Conservation (phyloP, 2,113 vertebrate genomes). For the Hucho hucho region DNA sequence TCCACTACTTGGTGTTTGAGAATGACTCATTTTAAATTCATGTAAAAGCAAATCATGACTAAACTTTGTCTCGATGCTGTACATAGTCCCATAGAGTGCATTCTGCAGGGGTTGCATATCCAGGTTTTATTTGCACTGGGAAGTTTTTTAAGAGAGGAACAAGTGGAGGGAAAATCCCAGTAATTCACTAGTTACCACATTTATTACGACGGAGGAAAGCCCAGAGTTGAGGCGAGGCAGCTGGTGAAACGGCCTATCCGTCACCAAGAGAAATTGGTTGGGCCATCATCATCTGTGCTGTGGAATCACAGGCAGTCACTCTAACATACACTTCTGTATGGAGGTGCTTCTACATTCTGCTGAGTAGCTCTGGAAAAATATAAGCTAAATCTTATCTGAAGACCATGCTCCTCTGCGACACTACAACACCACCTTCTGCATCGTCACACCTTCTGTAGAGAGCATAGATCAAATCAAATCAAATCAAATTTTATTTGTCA, state of each 20-base stretch:
- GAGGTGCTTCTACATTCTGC: slow-evolving; percentile 72
- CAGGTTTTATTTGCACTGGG: not conserved
- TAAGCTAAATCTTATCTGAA: slow-evolving; percentile 72
- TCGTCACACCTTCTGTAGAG: not conserved
- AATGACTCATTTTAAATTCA: no score
- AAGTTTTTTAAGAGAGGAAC: slow-evolving; percentile 13
- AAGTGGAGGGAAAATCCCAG: slow-evolving; percentile 31
- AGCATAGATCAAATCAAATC: no score
- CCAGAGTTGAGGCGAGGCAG: slow-evolving; percentile 52
- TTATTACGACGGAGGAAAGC: slow-evolving; percentile 32
- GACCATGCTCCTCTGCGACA: slow-evolving; percentile 30
- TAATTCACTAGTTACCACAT: slow-evolving; percentile 51
- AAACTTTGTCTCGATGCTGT: not conserved
- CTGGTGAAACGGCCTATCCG: slow-evolving; percentile 64
- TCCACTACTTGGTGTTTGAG: not conserved
- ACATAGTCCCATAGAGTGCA: not conserved
- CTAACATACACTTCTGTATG: slow-evolving; percentile 72
- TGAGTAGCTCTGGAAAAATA: slow-evolving; percentile 72
- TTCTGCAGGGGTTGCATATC: not conserved
- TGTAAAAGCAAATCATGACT: not conserved
- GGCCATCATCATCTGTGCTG: slow-evolving; percentile 69
- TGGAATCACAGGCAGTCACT: slow-evolving; percentile 70
- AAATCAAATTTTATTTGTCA: no score
- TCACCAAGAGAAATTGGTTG: slow-evolving; percentile 73
- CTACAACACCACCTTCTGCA: slow-evolving; percentile 58